These are phyloP conservation scores for Prolemur simus DNA, from an alignment of 2,113 vertebrate genomes.

Conservation along the genomic window DNA sequence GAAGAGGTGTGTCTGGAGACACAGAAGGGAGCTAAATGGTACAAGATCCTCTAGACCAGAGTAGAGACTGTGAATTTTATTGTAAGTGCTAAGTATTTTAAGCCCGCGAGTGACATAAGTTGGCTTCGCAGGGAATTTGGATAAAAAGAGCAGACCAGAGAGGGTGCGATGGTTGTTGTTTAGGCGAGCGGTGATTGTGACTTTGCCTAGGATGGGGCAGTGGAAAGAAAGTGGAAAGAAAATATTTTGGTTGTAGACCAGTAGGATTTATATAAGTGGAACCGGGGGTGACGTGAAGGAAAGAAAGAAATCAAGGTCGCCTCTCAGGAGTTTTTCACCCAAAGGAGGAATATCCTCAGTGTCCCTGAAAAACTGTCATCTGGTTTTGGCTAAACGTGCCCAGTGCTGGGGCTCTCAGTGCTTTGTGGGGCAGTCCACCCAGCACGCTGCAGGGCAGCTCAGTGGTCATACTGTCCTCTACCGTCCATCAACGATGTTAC, in stretches of 20 bases:
- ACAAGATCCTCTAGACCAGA: not conserved
- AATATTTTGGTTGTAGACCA: not conserved
- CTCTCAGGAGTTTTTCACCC: not conserved
- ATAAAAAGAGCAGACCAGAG: not conserved
- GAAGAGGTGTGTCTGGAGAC: not conserved
- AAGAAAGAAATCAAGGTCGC: not conserved
- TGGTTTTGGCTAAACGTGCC: not conserved
- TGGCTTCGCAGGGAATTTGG: not conserved
- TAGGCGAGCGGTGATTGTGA: not conserved
- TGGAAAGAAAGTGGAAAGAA: not conserved
- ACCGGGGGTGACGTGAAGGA: not conserved
- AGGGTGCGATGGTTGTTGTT: accelerated
- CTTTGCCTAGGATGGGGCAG: not conserved
- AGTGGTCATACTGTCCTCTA: not conserved
- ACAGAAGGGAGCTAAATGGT: not conserved
- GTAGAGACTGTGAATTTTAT: not conserved
- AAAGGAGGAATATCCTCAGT: not conserved
- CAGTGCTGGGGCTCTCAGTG: not conserved
- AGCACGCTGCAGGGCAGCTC: not conserved
- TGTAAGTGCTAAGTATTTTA: not conserved
- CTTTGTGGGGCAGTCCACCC: not conserved
- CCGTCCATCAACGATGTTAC: not conserved
- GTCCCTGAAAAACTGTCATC: not conserved
- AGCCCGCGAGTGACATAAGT: not conserved
- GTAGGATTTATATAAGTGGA: not conserved